Conservation (phyloP, 2,797 vertebrate species). For the Menidia menidia region DNA sequence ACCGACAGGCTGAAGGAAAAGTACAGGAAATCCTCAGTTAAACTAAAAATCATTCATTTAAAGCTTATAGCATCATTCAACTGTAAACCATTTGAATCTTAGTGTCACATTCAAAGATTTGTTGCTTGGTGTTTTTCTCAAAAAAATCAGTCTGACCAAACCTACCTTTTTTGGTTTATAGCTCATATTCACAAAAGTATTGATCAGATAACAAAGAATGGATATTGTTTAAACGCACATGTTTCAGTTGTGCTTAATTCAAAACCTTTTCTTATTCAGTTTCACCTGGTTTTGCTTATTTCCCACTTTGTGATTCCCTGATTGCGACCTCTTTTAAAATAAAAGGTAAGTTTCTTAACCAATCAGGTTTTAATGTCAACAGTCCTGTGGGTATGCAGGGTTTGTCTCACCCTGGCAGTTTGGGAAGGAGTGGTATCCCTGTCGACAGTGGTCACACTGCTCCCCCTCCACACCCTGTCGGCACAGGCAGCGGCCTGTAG, state of each 20-base stretch:
- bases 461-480: slow-evolving; percentile 79
- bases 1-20: slow-evolving; percentile 74
- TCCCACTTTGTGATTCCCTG: too few species aligned
- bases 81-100: not conserved
- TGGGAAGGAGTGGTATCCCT: slow-evolving; percentile 86
- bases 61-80: not conserved
- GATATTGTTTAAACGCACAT: not conserved
- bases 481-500: slow-evolving; percentile 86
- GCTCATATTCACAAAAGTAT: too few species aligned
- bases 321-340: slow-evolving; percentile 1
- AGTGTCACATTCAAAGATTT: too few species aligned
- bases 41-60: not conserved
- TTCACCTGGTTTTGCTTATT: not conserved
- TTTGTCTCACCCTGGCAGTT: slow-evolving; percentile 84
- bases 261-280: not conserved
- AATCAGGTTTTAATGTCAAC: not conserved
- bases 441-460: slow-evolving; percentile 84
- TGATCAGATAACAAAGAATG: too few species aligned
- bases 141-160: too few species aligned
- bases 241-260: not conserved
- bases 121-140: too few species aligned
- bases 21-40: too few species aligned
- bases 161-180: too few species aligned
- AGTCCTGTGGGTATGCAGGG: not conserved
- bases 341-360: slow-evolving; percentile 12